Base-by-base conservation (phyloP, 2,797 vertebrate species). In the Anguilla marmorata region DNA sequence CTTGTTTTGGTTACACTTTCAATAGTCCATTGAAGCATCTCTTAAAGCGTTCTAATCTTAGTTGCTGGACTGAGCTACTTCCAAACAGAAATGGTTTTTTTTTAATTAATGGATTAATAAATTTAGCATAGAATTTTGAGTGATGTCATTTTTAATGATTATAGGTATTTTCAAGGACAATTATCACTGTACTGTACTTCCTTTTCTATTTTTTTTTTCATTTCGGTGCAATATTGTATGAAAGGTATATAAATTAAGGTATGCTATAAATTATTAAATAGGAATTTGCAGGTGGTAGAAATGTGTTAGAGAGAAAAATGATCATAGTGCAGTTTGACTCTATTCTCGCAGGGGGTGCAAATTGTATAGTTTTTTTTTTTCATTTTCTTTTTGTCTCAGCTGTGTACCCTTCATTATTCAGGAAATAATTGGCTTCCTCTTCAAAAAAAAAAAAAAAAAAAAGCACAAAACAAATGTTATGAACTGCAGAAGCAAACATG, bases 401-500 rank as follows among this genome's bases (percentile, higher is more conserved):
- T 72, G 69, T 30, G 69, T 14, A 11, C 27, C 69, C 27, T 30
- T 72, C 27, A 12, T 72, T 72, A 72, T 72, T n/a, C 69, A 72
- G 69, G 74, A 79, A 79, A 79, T 79, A 79, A 79, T 79, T 79
- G 74, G 74, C 74, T 79, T 45, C 74, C 37, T 79, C 19, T 45
- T 45, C 0, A 45, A 79, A 79, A 45, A 45, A 21, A 24, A 41
- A 21, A 76, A 14, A 74, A 14, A 30, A 74, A 74, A 3, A 76
- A 76, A 12, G 14, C 9, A 69, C 56, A 58, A 58, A 58, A 58
- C 56, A 58, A 58, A 58, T 72, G 69, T 33, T 27, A 72, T 72
- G n/a, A 79, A 79, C 30, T 41, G n/a, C 12, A 41, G 19, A 6
- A 79, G 33, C 74, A 79, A 41, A 79, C 33, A 79, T 19, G 19